Evolutionary conservation across 2,113 vertebrate genomes (phyloP), one percentile per base, ranked within the genome.

Genomic region (Pelmatolapia mariae): DNA sequence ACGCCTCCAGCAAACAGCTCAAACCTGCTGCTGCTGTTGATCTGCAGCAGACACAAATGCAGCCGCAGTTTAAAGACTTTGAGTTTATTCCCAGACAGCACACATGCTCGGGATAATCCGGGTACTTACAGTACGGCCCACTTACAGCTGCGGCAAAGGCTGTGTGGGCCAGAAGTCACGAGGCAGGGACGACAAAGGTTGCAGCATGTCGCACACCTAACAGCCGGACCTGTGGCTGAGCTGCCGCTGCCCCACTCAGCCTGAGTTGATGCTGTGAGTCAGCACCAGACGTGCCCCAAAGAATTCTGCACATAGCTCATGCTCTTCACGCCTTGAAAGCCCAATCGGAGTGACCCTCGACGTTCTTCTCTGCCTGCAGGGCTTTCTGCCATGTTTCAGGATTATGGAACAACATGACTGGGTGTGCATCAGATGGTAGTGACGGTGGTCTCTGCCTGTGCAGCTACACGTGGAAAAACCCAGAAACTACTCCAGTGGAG

Each of bases 11-110:
- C 87, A 87, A 80, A 81, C 45, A 33, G 53, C 47, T 31, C 66
- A 56, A 82, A 87, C 78, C 83, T 63, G 86, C 73, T 38, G 86
- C 66, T 80, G 50, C 86, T 84, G 84, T 57, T 84, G 81, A 85
- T 73, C 22, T 87, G 59, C 79, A 80, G 38, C 66, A 59, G 43
- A 57, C 24, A 47, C 33, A 29, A 47, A 82, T 19, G 18, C 15
- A 53, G 80, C 29, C 40, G 22, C 52, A 89, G 73, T 45, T 45
- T 26, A 38, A 33, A 4, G 3, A 2, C 26, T 22, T 36, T 5
- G 4, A 59, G 24, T 61, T 86, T 24, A 6, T 24, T 38, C 40
- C 6, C 71, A 76, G 71, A 50, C 19, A 76, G 71, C 71, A 10
- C 24, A 76, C 43, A 12, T 2, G 45, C 26, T 19, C 16, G 4